These are phyloP conservation scores for Carabus problematicus DNA, from an alignment of 2,888 invertebrate genomes.

Conservation along the genomic window DNA sequence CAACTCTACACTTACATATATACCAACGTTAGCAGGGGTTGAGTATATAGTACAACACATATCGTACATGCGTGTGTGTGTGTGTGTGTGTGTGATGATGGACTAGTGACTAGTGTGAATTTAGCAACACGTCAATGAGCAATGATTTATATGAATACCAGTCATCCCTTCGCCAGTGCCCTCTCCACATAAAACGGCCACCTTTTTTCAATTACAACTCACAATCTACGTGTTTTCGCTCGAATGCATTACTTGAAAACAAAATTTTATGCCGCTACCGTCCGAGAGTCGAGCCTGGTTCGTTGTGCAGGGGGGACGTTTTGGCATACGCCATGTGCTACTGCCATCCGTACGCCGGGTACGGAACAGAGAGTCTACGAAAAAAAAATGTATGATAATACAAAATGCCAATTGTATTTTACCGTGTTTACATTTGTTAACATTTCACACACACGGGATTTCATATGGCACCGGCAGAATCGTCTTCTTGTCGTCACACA, in stretches of 20 bases:
- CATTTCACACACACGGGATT: slow-evolving; percentile 3
- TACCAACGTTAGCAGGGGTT: neutral
- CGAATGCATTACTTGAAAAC: slow-evolving; percentile 42
- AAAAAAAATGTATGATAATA: too few species aligned
- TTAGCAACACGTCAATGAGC: slow-evolving; percentile 41
- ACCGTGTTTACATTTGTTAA: slow-evolving; percentile 15
- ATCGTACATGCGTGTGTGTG: neutral
- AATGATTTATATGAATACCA: slow-evolving; percentile 42
- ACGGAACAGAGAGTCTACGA: neutral
- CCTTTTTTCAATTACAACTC: slow-evolving; percentile 43
- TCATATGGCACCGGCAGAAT: neutral
- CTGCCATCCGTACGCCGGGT: slow-evolving; percentile 16
- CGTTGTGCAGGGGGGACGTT: neutral
- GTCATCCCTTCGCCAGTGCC: slow-evolving; percentile 24
- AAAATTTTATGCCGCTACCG: slow-evolving; percentile 37
- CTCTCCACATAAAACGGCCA: slow-evolving; percentile 38
- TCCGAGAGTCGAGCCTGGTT: neutral
- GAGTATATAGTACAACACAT: neutral
- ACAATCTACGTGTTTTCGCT: slow-evolving; percentile 43
- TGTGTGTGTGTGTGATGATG: slow-evolving; percentile 30
- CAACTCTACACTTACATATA: neutral
- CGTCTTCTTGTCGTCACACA: too few species aligned
- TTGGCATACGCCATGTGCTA: slow-evolving; percentile 31
- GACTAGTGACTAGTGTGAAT: slow-evolving; percentile 38
- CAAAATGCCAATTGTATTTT: slow-evolving; percentile 16